A percentile compares a stretch with the other conserved stretches of the same genome.
Conservation (phyloP, 2,113 vertebrate genomes). For the Agelaius phoeniceus region DNA sequence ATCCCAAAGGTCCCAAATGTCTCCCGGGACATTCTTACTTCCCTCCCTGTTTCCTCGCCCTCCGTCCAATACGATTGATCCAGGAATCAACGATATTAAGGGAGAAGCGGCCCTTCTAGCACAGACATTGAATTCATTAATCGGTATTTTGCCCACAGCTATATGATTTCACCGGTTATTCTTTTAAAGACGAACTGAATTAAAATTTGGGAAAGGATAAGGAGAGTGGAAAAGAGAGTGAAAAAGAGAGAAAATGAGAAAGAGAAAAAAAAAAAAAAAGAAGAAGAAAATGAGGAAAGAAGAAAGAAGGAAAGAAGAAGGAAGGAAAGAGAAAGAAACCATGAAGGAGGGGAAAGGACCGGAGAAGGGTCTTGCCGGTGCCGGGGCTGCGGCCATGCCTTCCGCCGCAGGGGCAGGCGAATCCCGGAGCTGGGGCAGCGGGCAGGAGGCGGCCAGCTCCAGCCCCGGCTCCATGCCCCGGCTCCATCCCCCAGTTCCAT, state of each 20-base stretch:
- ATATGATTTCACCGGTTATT: not conserved
- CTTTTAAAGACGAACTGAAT: not conserved
- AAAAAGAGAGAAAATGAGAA: not conserved
- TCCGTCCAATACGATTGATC: not conserved
- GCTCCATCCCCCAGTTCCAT: not conserved
- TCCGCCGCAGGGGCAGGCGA: rapidly evolving
- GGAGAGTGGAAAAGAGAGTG: not conserved
- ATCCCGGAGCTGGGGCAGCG: not conserved
- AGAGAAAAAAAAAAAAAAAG: rapidly evolving
- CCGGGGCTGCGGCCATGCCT: not conserved
- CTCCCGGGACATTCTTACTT: not conserved
- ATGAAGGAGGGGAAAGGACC: not conserved
- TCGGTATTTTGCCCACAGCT: not conserved
- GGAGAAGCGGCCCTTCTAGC: not conserved
- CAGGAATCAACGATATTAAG: not conserved
- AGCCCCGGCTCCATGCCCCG: not conserved
- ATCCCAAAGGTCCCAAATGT: too few relatives aligned
- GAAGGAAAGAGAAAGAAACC: not conserved
- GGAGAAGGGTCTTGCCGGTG: not conserved
- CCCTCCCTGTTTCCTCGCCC: not conserved
- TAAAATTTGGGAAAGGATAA: not conserved
- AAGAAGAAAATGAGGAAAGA: rapidly evolving
- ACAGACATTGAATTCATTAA: not conserved
- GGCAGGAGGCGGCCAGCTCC: not conserved
- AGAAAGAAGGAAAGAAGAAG: not conserved